Conservation (phyloP, 2,797 vertebrate genomes). For the Phylloscopus collybita region DNA sequence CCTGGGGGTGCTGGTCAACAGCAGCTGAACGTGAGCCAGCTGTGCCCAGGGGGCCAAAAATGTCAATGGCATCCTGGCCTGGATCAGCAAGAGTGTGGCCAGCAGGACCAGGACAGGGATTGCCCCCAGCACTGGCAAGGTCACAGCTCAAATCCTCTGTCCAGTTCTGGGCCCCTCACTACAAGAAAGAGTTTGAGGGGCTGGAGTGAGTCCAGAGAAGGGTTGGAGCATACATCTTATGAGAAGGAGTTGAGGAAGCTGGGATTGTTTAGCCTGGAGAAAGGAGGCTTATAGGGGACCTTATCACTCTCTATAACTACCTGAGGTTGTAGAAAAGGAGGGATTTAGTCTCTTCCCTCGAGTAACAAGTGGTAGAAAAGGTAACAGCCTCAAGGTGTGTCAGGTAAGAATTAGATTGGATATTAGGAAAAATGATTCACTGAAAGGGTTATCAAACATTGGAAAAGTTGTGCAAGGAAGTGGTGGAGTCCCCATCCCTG, state of each 20-base stretch:
- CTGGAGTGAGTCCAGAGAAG: fast-evolving
- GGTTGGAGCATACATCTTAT: neutral
- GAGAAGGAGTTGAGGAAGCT: neutral
- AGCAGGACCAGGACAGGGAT: neutral
- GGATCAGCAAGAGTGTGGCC: neutral
- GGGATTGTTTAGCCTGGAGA: neutral
- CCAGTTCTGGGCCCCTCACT: neutral
- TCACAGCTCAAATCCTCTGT: neutral
- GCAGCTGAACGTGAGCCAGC: neutral
- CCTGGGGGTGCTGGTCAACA: neutral
- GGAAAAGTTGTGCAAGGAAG: neutral
- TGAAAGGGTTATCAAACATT: neutral
- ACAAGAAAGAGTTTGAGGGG: neutral
- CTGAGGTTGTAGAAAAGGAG: neutral
- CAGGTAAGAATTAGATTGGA: neutral
- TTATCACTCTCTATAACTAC: neutral
- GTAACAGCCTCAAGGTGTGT: neutral
- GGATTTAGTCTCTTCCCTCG: neutral
- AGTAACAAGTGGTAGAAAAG: neutral
- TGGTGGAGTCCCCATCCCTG: neutral
- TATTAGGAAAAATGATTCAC: neutral
- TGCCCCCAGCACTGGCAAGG: neutral
- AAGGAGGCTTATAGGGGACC: neutral
- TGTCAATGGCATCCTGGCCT: neutral
- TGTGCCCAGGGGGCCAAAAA: neutral